Evolutionary conservation across 2,888 invertebrate species (phyloP).

Genomic region (Ormyrus labotus): DNA sequence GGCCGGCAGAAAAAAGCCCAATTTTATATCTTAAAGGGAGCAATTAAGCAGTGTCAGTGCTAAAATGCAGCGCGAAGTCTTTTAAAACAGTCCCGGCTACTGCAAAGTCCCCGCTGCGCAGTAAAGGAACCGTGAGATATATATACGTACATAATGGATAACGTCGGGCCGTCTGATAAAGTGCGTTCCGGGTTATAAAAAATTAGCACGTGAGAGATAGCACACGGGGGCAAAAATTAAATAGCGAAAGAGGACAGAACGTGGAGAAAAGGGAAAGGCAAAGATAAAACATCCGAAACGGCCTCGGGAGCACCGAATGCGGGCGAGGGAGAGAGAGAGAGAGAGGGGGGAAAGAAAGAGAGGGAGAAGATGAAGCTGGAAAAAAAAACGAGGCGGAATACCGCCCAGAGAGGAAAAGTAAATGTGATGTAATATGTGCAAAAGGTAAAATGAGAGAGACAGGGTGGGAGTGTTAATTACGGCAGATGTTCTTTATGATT

Average conservation of each 20-base stretch:
- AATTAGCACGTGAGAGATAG: constrained; percentile 51
- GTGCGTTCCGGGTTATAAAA: constrained; percentile 42
- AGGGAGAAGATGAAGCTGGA: not conserved
- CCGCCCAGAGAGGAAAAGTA: constrained; percentile 21
- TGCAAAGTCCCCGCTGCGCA: not conserved
- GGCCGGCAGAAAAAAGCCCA: not conserved
- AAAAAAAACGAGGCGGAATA: constrained; percentile 21
- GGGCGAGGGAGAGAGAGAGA: not conserved
- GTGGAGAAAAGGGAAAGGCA: not conserved
- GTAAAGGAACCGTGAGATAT: not conserved
- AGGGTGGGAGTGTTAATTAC: constrained; percentile 21
- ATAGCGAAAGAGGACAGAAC: constrained; percentile 15
- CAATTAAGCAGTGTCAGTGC: constrained; percentile 6
- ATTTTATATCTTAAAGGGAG: constrained; percentile 1
- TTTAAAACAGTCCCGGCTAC: constrained; percentile 5
- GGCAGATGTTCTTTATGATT: not conserved
- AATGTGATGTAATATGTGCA: constrained; percentile 15
- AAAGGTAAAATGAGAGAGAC: constrained; percentile 14
- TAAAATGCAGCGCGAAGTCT: not conserved
- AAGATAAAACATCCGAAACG: constrained; percentile 25
- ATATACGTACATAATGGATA: not conserved
- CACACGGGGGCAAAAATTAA: constrained; percentile 34
- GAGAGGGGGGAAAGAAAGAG: not conserved
- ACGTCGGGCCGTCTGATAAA: constrained; percentile 20
- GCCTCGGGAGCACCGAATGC: not conserved